A percentile compares a stretch with the other conserved stretches of the same genome.
Conservation (phyloP, 2,888 invertebrate species). For the Mythimna albipuncta region DNA sequence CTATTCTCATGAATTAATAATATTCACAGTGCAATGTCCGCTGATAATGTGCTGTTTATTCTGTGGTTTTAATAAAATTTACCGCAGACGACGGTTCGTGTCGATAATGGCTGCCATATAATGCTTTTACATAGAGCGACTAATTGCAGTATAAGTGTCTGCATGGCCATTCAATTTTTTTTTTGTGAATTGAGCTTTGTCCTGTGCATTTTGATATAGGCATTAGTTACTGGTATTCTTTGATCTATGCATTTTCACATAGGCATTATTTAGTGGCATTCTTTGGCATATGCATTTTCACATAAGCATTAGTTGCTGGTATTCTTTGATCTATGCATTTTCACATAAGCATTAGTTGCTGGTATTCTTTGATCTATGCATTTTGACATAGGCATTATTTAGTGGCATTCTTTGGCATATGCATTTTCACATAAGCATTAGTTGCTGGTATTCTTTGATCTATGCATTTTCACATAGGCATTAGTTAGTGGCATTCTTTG, state of each 20-base stretch:
- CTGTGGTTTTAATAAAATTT: slow-evolving; percentile 61
- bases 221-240: not conserved
- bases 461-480: too few species aligned
- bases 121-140: slow-evolving; percentile 43
- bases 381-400: too few species aligned
- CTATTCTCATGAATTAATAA: slow-evolving; percentile 30
- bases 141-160: slow-evolving; percentile 50
- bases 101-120: slow-evolving; percentile 58
- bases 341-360: too few species aligned
- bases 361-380: too few species aligned
- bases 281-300: too few species aligned
- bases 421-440: not conserved
- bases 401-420: too few species aligned
- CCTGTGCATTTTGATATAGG: not conserved
- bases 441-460: too few species aligned
- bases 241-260: not conserved
- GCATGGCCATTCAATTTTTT: slow-evolving; percentile 27
- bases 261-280: not conserved
- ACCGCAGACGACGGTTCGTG: slow-evolving; percentile 58
- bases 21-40: slow-evolving; percentile 57
- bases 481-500: too few species aligned
- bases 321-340: too few species aligned
- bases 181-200: not conserved
- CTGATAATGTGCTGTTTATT: slow-evolving; percentile 43
- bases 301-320: too few species aligned